phyloP scores from a whole-genome alignment of 2,797 vertebrate species.

The Acrossocheilus fasciatus region DNA sequence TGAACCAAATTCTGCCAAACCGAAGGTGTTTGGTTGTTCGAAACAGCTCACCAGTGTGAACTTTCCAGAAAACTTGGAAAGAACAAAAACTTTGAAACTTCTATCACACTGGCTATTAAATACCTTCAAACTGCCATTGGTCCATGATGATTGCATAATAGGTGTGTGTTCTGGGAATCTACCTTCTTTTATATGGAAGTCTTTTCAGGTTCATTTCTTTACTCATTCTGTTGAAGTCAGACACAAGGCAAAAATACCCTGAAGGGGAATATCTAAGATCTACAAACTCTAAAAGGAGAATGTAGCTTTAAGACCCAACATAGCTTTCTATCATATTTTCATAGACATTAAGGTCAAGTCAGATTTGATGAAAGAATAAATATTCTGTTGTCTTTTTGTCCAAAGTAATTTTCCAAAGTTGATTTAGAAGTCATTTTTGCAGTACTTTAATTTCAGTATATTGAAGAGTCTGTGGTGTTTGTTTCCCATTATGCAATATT shows the following conservation, averaged over 20 bases:
- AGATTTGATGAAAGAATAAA: slow-evolving; percentile 8
- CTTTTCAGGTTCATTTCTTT: not conserved
- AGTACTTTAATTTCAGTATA: slow-evolving; percentile 48
- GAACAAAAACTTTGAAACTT: not conserved
- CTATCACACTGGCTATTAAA: not conserved
- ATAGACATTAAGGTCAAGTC: not conserved
- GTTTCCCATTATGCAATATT: slow-evolving; percentile 42
- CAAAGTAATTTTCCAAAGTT: slow-evolving; percentile 64
- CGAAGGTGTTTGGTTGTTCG: not conserved
- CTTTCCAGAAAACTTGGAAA: not conserved
- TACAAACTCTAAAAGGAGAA: not conserved
- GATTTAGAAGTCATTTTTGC: slow-evolving; percentile 46
- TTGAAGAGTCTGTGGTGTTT: slow-evolving; percentile 29
- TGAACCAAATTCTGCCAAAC: not conserved
- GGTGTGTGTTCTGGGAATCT: not conserved
- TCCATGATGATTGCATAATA: not conserved
- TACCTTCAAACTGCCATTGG: not conserved
- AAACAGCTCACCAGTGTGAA: not conserved
- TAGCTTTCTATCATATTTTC: not conserved
- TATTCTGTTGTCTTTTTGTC: slow-evolving; percentile 53
- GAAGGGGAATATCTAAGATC: not conserved
- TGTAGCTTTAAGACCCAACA: not conserved
- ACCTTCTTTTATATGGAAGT: not conserved
- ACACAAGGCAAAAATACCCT: not conserved
- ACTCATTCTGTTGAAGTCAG: not conserved